These are phyloP conservation scores for Tenebrio molitor DNA, from an alignment of 1,140 invertebrate genomes.

Conservation along the genomic window DNA sequence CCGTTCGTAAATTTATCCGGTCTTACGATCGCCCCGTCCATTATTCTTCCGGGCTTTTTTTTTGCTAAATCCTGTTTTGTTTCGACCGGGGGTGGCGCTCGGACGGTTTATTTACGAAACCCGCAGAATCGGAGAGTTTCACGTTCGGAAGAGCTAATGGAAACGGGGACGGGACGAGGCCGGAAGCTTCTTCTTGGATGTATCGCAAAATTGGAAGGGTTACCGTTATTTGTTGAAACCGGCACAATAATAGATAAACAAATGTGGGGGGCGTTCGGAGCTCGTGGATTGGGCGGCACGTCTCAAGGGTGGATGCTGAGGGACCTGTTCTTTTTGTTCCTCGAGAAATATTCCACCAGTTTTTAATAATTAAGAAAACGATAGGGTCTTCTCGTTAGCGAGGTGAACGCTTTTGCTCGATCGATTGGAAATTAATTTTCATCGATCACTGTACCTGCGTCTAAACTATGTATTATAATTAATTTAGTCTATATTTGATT, in stretches of 20 bases:
- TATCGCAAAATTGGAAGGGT: conserved; percentile 22
- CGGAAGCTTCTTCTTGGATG: conserved; percentile 14
- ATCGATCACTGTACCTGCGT: too few relatives aligned
- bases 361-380: too few relatives aligned
- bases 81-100: conserved; percentile 9
- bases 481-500: too few relatives aligned
- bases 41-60: conserved; percentile 7
- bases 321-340: too few relatives aligned
- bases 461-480: too few relatives aligned
- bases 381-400: too few relatives aligned
- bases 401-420: too few relatives aligned
- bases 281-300: neutral
- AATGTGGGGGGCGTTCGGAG: neutral
- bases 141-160: conserved; percentile 18
- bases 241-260: neutral
- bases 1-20: conserved; percentile 1
- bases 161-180: conserved; percentile 3
- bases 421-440: too few relatives aligned
- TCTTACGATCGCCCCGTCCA: conserved; percentile 17
- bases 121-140: conserved; percentile 11
- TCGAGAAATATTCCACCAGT: too few relatives aligned
- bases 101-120: conserved; percentile 29
- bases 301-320: neutral
- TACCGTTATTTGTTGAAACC: conserved; percentile 21
- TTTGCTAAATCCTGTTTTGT: conserved; percentile 3